Base-by-base conservation (phyloP, 2,888 invertebrate species). In the Eristalinus sepulchralis region DNA sequence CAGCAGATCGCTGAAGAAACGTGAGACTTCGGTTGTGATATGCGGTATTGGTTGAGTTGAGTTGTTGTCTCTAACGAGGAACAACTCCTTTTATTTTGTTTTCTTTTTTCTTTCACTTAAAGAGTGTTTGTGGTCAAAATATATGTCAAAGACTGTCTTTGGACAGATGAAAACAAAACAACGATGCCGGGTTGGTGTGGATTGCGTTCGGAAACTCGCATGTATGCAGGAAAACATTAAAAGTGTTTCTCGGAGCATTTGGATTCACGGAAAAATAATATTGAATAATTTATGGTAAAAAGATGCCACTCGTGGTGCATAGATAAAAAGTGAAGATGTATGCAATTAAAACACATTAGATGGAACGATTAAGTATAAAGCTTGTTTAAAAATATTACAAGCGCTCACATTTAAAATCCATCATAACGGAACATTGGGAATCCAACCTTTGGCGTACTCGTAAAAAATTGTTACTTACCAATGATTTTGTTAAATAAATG, bases 1-100 rank as follows among this genome's bases (percentile, higher is more conserved):
- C 34, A 11, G n/a, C 24, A 33, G 8, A 27, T 31, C 27, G 17
- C 62, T 31, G 9, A 36, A 36, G 78, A 70, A 78, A 78, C 57
- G 31, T 39, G 78, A 78, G 68, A 78, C 63, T 27, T 57, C 9
- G 20, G 27, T 31, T 57, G 63, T 11, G 24, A 53, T 36, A 59
- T 59, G 70, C 36, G 39, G 70, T 59, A n/a, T 59, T 24, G 5
- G 22, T 70, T 2, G 33, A 5, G 36, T 33, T 10, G 17, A n/a
- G 22, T 17, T 39, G 20, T 59, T 36, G 13, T 27, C 3, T n/a
- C 6, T 22, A n/a, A 0, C n/a, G 5, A 1, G 5, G 0, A 24
- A 5, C 24, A 8, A 9, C 24, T 27, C 20, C 27, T 31, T 4
- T 13, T 24, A 9, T 4, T 59, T 31, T 3, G 1, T 59, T 24